These are phyloP conservation scores for Oligia latruncula DNA, from an alignment of 2,888 invertebrate species.

Conservation along the genomic window DNA sequence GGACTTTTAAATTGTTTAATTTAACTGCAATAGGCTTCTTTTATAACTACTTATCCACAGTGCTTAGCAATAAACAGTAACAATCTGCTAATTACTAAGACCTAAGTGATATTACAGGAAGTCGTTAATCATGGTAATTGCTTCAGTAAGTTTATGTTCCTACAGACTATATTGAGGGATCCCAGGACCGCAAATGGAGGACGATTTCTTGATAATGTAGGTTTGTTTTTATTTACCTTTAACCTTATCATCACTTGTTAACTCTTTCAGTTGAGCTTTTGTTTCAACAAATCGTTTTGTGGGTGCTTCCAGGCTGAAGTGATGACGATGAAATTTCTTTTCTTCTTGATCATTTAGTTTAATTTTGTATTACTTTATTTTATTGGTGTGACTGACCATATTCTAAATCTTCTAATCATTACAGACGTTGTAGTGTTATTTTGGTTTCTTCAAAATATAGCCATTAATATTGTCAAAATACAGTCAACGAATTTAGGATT, in stretches of 20 bases:
- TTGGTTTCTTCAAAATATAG: not conserved
- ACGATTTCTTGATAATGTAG: not conserved
- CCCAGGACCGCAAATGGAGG: not conserved
- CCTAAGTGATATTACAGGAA: constrained; percentile 41
- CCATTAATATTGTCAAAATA: not conserved
- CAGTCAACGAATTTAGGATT: not conserved
- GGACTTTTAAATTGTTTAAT: not conserved
- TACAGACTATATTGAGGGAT: not conserved
- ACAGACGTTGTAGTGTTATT: too few relatives aligned
- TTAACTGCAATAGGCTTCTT: not conserved
- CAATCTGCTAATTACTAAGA: constrained; percentile 32
- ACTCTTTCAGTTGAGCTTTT: not conserved
- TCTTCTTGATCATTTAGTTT: too few relatives aligned
- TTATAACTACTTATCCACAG: not conserved
- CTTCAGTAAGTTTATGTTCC: not conserved
- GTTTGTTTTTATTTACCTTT: too few relatives aligned
- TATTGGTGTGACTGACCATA: too few relatives aligned
- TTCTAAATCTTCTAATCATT: too few relatives aligned
- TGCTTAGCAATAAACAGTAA: constrained; percentile 6
- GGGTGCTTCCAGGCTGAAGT: too few relatives aligned
- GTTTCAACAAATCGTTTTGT: not conserved
- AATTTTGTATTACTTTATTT: too few relatives aligned
- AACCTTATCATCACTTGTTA: not conserved
- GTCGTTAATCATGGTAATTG: constrained; percentile 29
- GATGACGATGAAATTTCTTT: too few relatives aligned